Percentiles rank a stretch among this genome's conserved stretches.
Conservation (phyloP, 2,797 vertebrate genomes). For the Chromis chromis region DNA sequence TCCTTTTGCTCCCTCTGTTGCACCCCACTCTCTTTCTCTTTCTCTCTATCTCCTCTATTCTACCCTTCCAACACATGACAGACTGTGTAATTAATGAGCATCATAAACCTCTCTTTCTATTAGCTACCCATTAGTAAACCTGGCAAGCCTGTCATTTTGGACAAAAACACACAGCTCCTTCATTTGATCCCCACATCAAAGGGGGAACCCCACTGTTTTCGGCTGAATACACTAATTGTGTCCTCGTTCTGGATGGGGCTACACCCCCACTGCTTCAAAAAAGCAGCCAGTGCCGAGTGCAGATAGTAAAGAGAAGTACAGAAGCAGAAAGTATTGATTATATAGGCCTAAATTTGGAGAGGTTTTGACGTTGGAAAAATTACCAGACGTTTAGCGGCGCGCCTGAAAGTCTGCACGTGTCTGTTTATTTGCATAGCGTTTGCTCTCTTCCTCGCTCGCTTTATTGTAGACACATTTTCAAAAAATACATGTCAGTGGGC, state of each 20-base stretch:
- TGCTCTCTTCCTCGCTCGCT: constrained; percentile 26
- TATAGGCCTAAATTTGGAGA: constrained; percentile 70
- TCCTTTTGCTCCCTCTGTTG: constrained; percentile 63
- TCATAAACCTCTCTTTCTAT: constrained; percentile 97
- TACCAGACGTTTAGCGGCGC: constrained; percentile 48
- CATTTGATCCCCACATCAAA: constrained; percentile 98
- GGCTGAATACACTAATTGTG: constrained; percentile 96
- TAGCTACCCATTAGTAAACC: constrained; percentile 97
- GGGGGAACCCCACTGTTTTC: constrained; percentile 95
- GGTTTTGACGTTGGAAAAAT: constrained; percentile 59
- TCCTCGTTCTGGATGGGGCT: constrained; percentile 90
- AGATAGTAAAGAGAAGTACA: constrained; percentile 81
- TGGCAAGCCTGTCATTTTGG: constrained; percentile 96
- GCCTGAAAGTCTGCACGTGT: constrained; percentile 30
- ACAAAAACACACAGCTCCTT: constrained; percentile 96
- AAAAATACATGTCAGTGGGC: constrained; percentile 42
- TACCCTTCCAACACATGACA: constrained; percentile 91
- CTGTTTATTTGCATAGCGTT: constrained; percentile 45
- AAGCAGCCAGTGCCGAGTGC: constrained; percentile 81
- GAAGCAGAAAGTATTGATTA: constrained; percentile 83
- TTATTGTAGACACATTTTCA: constrained; percentile 52
- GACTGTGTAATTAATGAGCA: constrained; percentile 96
- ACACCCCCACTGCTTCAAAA: constrained; percentile 88
- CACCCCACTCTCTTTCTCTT: constrained; percentile 64
- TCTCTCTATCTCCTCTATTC: constrained; percentile 67